Conservation (phyloP, 2,888 invertebrate genomes). For the Tyria jacobaeae region DNA sequence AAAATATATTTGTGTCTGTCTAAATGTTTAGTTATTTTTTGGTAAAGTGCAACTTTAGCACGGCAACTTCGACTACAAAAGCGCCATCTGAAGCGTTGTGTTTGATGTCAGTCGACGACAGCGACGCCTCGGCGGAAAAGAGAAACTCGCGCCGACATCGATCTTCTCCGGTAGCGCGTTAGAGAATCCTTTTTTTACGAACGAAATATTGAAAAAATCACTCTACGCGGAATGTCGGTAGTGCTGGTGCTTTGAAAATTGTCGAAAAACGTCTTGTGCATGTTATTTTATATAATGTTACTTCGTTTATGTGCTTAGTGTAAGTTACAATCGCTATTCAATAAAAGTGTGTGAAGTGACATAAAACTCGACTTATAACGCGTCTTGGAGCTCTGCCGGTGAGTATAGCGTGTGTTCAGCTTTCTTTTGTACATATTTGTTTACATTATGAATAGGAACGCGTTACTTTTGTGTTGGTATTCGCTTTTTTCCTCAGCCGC, state of each 20-base stretch:
- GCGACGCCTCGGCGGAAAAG: slow-evolving; percentile 68
- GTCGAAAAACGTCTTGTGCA: slow-evolving; percentile 72
- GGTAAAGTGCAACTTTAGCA: slow-evolving; percentile 13
- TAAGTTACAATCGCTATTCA: slow-evolving; percentile 69
- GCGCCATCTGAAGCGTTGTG: slow-evolving; percentile 65
- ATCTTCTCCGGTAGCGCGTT: slow-evolving; percentile 78
- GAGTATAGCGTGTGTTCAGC: slow-evolving; percentile 65
- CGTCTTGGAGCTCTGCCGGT: slow-evolving; percentile 75
- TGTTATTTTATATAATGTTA: slow-evolving; percentile 76
- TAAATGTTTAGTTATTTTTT: neutral
- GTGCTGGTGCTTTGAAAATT: slow-evolving; percentile 81
- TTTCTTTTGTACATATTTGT: slow-evolving; percentile 59
- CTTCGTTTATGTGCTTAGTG: slow-evolving; percentile 82
- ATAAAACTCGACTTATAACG: slow-evolving; percentile 64
- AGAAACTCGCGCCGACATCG: slow-evolving; percentile 80
- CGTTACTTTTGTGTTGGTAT: slow-evolving; percentile 48
- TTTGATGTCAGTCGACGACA: slow-evolving; percentile 54
- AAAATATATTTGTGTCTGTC: too few relatives aligned
- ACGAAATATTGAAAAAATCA: slow-evolving; percentile 76
- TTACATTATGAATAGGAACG: slow-evolving; percentile 60
- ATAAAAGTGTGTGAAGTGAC: slow-evolving; percentile 72
- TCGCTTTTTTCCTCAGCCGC: slow-evolving; percentile 49
- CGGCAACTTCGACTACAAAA: slow-evolving; percentile 54
- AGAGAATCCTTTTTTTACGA: slow-evolving; percentile 72
- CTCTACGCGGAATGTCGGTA: slow-evolving; percentile 77